Conservation (phyloP, 1,140 invertebrate genomes). For the Onthophagus taurus region DNA sequence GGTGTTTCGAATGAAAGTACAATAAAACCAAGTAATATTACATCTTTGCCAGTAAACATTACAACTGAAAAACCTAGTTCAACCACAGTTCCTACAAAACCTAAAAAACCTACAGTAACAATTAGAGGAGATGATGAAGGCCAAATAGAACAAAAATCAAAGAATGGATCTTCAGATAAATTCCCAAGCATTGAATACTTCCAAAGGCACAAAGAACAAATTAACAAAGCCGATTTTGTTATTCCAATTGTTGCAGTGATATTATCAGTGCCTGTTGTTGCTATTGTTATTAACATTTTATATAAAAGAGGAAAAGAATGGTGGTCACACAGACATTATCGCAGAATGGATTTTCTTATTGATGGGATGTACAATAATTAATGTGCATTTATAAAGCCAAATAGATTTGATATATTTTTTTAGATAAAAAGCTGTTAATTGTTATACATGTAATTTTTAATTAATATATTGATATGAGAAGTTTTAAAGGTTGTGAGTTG, state of each 20-base stretch:
- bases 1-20: too few relatives aligned
- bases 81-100: not conserved
- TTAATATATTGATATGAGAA: too few relatives aligned
- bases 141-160: constrained; percentile 8
- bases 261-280: constrained; percentile 53
- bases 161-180: constrained; percentile 1
- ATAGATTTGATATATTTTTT: too few relatives aligned
- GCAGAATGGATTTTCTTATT: constrained; percentile 68
- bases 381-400: too few relatives aligned
- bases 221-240: constrained; percentile 28
- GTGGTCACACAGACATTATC: constrained; percentile 67
- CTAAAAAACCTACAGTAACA: constrained; percentile 9
- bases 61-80: not conserved
- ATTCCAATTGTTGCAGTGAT: constrained; percentile 56
- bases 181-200: constrained; percentile 7
- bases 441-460: too few relatives aligned
- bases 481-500: too few relatives aligned
- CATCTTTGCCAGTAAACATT: too few relatives aligned
- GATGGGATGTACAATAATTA: constrained; percentile 73
- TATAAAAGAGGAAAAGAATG: constrained; percentile 58
- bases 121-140: constrained; percentile 3
- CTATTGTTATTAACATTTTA: constrained; percentile 47
- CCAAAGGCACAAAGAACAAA: constrained; percentile 6
- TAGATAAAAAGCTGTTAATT: too few relatives aligned
- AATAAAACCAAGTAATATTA: too few relatives aligned